Evolutionary conservation across 2,888 invertebrate genomes (phyloP).

Genomic region (Helobdella robusta): DNA sequence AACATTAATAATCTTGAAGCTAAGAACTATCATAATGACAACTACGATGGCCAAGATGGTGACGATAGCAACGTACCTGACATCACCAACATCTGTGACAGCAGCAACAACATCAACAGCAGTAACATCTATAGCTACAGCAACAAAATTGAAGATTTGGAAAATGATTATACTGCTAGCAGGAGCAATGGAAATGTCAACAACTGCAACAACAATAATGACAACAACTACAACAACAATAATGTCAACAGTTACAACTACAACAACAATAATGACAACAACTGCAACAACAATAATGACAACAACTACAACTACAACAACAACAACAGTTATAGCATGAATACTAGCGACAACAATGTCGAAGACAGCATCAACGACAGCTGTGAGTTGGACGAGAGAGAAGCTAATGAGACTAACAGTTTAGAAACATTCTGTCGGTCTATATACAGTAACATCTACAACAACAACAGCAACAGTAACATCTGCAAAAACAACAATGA

Average conservation of each 20-base stretch:
- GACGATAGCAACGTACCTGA: not conserved
- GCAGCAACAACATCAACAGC: not conserved
- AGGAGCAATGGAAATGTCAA: too few relatives aligned
- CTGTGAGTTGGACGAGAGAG: not conserved
- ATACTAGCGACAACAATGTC: not conserved
- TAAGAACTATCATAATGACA: not conserved
- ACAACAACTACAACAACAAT: not conserved
- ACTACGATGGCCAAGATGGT: not conserved
- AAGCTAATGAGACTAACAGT: too few relatives aligned
- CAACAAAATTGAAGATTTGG: too few relatives aligned
- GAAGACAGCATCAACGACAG: not conserved
- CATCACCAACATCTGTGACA: too few relatives aligned
- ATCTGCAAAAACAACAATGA: too few relatives aligned
- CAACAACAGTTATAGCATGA: not conserved
- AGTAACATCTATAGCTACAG: too few relatives aligned
- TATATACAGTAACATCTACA: too few relatives aligned
- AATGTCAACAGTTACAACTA: not conserved
- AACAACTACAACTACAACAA: conserved; percentile 11
- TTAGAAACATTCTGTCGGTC: too few relatives aligned
- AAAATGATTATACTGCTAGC: too few relatives aligned
- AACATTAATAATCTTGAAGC: not conserved
- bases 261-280: not conserved
- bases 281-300: not conserved
- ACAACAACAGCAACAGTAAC: too few relatives aligned
- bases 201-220: not conserved